Percentiles rank a stretch among this genome's conserved stretches.
Conservation (phyloP, 1,140 invertebrate genomes). For the Marisa cornuarietis region DNA sequence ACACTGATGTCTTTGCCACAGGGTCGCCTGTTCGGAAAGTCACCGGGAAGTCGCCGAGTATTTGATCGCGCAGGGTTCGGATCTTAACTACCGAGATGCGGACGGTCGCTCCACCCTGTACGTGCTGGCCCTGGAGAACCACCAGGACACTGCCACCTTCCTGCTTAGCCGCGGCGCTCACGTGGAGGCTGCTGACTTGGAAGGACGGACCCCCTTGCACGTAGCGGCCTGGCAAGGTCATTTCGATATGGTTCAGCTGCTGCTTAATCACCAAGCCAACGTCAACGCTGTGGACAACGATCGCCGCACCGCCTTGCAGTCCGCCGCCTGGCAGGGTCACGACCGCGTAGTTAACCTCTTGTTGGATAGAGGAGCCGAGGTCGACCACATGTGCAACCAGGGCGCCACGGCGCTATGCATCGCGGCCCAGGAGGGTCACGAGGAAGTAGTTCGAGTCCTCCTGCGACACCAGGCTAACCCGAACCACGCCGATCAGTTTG, state of each 20-base stretch:
- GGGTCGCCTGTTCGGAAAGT: slow-evolving; percentile 81
- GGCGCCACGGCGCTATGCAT: slow-evolving; percentile 93
- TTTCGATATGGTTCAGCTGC: slow-evolving; percentile 85
- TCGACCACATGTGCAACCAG: slow-evolving; percentile 93
- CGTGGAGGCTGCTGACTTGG: slow-evolving; percentile 86
- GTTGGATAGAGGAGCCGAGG: slow-evolving; percentile 71
- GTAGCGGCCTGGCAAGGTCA: slow-evolving; percentile 95
- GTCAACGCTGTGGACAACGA: slow-evolving; percentile 92
- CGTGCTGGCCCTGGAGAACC: slow-evolving; percentile 89
- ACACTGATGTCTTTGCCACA: slow-evolving; percentile 68
- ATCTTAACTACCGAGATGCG: slow-evolving; percentile 89
- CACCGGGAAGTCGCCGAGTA: slow-evolving; percentile 77
- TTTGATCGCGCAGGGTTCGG: slow-evolving; percentile 75
- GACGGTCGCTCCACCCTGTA: slow-evolving; percentile 92
- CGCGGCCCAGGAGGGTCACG: slow-evolving; percentile 94
- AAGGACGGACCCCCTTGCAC: slow-evolving; percentile 91
- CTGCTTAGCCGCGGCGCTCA: slow-evolving; percentile 78
- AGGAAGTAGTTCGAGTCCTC: slow-evolving; percentile 86
- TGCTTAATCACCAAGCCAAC: slow-evolving; percentile 78
- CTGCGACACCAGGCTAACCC: slow-evolving; percentile 91
- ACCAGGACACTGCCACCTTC: slow-evolving; percentile 78
- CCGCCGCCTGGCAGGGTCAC: slow-evolving; percentile 95
- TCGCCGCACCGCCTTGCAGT: slow-evolving; percentile 87
- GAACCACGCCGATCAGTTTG: slow-evolving; percentile 90
- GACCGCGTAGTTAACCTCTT: slow-evolving; percentile 83